Base-by-base conservation (phyloP, 2,797 vertebrate genomes). In the Bovichtus variegatus region DNA sequence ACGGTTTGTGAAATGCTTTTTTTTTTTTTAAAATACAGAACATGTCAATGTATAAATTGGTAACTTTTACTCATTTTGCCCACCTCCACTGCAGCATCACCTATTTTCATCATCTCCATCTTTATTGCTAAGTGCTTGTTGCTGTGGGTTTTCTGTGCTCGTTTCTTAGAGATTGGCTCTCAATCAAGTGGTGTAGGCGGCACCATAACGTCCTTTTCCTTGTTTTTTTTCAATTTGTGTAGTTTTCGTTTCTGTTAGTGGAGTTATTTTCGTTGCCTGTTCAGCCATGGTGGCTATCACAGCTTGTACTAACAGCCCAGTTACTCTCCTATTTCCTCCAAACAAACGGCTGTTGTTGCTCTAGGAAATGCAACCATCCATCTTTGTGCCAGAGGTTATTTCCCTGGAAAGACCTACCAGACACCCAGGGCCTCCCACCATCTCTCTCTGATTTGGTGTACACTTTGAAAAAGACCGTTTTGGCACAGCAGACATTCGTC, bases 301-400 rank as follows among this genome's bases (percentile, higher is more conserved):
- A 59, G 76, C 58, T 76, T 36, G 71, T 27, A 51, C 84, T 69
- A 89, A 84, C 68, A 58, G 83, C 61, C 74, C 76, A 59, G 82
- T 89, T 84, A 74, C 76, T 76, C 81, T 68, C 60, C 70, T 8
- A 34, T 85, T 89, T 83, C 88, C 83, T 55, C 46, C 82, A 78
- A 87, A 87, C 80, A 81, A 92, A 73, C 59, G 58, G 60, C 80
- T 82, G 86, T 80, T 88, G 82, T 72, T 83, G 84, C 76, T 81
- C 80, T 64, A 79, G 86, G 84, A 85, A 91, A 85, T 87, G 86
- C 76, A 84, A 55, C 84, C 87, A 89, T 93, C 87, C 81, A 88
- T 92, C 91, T 93, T 89, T 19, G 80, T 92, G 89, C 90, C 76
- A 74, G 76, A 70, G 70, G 87, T 87, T 84, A 87, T 92, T 91